Evolutionary conservation across 2,113 vertebrate genomes (phyloP), one percentile per base, ranked within the genome.

Genomic region (Salvelinus fontinalis): DNA sequence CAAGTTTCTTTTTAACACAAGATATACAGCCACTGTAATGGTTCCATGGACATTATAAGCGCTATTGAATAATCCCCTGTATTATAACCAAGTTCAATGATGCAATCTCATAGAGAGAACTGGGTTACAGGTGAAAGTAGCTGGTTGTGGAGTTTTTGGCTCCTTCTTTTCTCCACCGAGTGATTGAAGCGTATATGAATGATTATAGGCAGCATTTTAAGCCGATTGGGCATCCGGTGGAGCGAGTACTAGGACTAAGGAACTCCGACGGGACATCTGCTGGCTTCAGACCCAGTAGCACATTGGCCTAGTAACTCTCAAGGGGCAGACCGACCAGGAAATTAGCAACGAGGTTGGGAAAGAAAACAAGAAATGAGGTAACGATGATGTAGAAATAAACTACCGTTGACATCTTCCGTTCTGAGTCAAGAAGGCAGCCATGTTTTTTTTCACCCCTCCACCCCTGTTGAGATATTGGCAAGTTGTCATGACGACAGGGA

Each of bases 401-500:
- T 89, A 93, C 88, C 87, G 90, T 83, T 86, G 91, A 91, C 82
- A 89, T 93, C 92, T 90, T 93, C 82, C 90, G 77, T 85, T 95
- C 93, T 91, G 92, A 94, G 84, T 91, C 93, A 89, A 88, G 80
- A 90, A 89, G 85, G 92, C 78, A 76, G 71, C 73, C 49, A 62
- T 69, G 34, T 60, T 75, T 78, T 49, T 70, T 22, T 62, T 24
- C 59, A 66, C 84, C 88, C 88, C 89, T 85, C 79, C 79, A 90
- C 87, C 90, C 89, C 87, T 87, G 85, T 86, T 86, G 88, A 85
- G 90, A 90, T 91, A 95, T 95, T 95, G 95, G 94, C 91, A 95
- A 96, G 97, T 99, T 98, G 97, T 98, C 97, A 99, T 99, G 96
- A 97, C 95, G 95, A 99, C 96, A 96, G 94, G 96, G 96, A 98